These are phyloP conservation scores for Archips xylosteana DNA, from an alignment of 2,888 invertebrate genomes.

Conservation along the genomic window DNA sequence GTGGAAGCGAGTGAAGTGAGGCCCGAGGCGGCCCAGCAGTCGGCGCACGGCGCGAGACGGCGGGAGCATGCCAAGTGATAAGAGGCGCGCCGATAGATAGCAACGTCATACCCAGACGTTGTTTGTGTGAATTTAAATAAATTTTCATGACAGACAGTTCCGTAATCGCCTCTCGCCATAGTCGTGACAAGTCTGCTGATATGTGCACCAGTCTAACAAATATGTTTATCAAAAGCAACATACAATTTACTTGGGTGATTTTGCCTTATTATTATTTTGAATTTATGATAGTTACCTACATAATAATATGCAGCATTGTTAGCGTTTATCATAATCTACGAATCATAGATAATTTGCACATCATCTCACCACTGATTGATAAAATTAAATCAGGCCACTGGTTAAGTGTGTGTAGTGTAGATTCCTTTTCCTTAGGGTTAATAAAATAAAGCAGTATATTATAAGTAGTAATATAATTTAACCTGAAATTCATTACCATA, in stretches of 20 bases:
- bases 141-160: conserved; percentile 86
- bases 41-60: conserved; percentile 71
- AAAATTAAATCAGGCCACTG: not conserved
- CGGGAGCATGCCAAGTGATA: conserved; percentile 85
- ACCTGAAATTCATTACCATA: not conserved
- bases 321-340: not conserved
- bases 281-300: not conserved
- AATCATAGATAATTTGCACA: not conserved
- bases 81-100: conserved; percentile 85
- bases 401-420: not conserved
- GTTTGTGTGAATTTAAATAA: conserved; percentile 86
- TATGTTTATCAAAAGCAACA: conserved; percentile 39
- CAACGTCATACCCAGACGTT: conserved; percentile 86
- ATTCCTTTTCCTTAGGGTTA: too few relatives aligned
- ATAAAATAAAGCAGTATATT: not conserved
- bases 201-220: conserved; percentile 47
- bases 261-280: conserved; percentile 6
- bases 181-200: conserved; percentile 75
- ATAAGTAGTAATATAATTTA: not conserved
- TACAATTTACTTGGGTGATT: conserved; percentile 28
- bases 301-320: not conserved
- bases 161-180: conserved; percentile 82
- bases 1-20: conserved; percentile 62
- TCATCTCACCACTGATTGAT: not conserved
- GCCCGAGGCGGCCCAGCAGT: conserved; percentile 62